Base-by-base conservation (phyloP, 2,888 invertebrate species). In the Acleris literana region DNA sequence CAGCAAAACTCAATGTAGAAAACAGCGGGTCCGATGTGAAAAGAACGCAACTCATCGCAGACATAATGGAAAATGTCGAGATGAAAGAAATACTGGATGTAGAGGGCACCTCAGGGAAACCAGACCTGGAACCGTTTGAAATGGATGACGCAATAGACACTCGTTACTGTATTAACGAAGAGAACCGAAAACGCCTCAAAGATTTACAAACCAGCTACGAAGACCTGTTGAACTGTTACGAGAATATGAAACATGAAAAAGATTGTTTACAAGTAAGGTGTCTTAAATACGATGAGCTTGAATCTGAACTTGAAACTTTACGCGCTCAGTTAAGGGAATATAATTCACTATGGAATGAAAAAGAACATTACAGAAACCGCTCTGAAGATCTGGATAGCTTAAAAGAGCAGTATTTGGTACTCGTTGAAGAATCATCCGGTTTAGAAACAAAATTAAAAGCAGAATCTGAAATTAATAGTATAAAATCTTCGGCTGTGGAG, bases 1-100 rank as follows among this genome's bases (percentile, higher is more conserved):
- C 86, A 7, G 71, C 87, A n/a, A 82, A 82, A 17, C 71, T 85
- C n/a, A 58, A 80, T 5, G 83, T 86, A 70, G 60, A 72, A 22
- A 75, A 69, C 66, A 74, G 79, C 17, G 69, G 69, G 52, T 62
- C 81, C 53, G 90, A 91, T 66, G 82, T 70, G 52, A 87, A 89
- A 74, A 81, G 92, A 76, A 85, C 90, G 3, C 84, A 88, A 49
- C 83, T 92, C 44, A 86, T 90, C 6, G 92, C 92, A 22, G 90
- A 92, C 61, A 91, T 92, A 58, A 92, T 92, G 81, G 81, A 87
- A 64, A 84, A 86, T 63, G 82, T 87, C 5, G 92, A 92, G 79
- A 89, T 92, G 83, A 90, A 86, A 77, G 87, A 90, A 75, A 85
- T 90, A 60, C 74, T 92, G 0, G 79, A 76, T 64, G 86, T 84